Percentiles rank a stretch among this genome's conserved stretches.
Conservation (phyloP, 2,797 vertebrate species). For the Clarias pachynema region DNA sequence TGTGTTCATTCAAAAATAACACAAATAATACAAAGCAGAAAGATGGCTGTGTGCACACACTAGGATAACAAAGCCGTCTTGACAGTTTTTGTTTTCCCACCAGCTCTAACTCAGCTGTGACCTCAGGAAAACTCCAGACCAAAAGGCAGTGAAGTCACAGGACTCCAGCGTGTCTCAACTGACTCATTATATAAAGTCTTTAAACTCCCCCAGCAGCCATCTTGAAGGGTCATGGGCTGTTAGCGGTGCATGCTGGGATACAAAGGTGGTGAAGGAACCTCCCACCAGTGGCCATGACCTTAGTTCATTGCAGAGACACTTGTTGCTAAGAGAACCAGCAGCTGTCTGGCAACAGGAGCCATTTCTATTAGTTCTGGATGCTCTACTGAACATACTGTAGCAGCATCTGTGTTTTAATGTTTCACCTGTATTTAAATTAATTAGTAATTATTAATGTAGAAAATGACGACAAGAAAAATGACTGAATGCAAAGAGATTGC, state of each 20-base stretch:
- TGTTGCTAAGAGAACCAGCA: slow-evolving; percentile 73
- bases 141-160: slow-evolving; percentile 64
- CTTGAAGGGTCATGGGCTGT: slow-evolving; percentile 66
- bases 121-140: slow-evolving; percentile 60
- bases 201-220: slow-evolving; percentile 71
- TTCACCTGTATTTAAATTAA: slow-evolving; percentile 19
- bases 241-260: slow-evolving; percentile 78
- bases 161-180: slow-evolving; percentile 62
- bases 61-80: neutral
- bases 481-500: neutral
- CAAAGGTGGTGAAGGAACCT: slow-evolving; percentile 67
- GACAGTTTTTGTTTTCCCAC: slow-evolving; percentile 58
- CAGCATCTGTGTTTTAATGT: neutral
- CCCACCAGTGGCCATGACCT: slow-evolving; percentile 60
- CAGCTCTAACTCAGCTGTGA: slow-evolving; percentile 60
- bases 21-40: neutral
- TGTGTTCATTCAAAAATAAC: neutral
- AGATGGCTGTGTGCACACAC: neutral
- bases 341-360: slow-evolving; percentile 70
- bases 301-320: slow-evolving; percentile 51
- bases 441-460: neutral
- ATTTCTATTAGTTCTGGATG: slow-evolving; percentile 71
- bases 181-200: slow-evolving; percentile 65
- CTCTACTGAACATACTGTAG: neutral
- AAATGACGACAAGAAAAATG: neutral